Evolutionary conservation across 2,888 invertebrate genomes (phyloP).

Genomic region (Chorisops tibialis): DNA sequence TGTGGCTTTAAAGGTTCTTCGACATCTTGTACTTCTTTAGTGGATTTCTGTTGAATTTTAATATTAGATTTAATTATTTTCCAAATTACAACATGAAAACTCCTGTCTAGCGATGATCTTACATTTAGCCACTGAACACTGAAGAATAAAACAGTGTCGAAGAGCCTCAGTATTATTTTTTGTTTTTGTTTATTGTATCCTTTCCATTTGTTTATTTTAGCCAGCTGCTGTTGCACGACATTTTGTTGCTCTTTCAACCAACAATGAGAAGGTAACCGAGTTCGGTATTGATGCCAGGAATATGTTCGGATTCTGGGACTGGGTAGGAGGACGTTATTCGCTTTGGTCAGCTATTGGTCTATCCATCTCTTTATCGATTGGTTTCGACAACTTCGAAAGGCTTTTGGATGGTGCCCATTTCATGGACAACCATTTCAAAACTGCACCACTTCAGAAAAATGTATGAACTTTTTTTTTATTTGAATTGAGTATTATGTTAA

Average conservation of each 20-base stretch:
- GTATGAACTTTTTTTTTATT: constrained; percentile 56
- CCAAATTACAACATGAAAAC: no score
- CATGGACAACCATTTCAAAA: constrained; percentile 91
- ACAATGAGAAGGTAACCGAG: constrained; percentile 86
- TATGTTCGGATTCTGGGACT: constrained; percentile 99
- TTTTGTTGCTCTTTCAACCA: constrained; percentile 97
- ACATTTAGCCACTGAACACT: no score
- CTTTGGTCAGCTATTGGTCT: constrained; percentile 99
- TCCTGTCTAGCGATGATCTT: no score
- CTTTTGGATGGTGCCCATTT: constrained; percentile 87
- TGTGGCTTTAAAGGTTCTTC: no score
- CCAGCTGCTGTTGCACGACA: constrained; percentile 86
- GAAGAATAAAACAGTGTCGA: no score
- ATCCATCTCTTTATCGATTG: constrained; percentile 89
- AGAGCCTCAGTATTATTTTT: no score
- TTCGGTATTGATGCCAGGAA: constrained; percentile 97
- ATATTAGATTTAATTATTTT: no score
- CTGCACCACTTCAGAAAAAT: constrained; percentile 84
- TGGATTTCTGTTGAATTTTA: no score
- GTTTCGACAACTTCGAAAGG: constrained; percentile 91
- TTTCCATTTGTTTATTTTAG: constrained; percentile 49
- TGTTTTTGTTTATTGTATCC: background rate
- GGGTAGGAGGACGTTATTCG: constrained; percentile 97
- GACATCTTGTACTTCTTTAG: no score
- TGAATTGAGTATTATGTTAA: background rate